phyloP scores from a whole-genome alignment of 2,797 vertebrate genomes.

The Pelodytes ibericus region DNA sequence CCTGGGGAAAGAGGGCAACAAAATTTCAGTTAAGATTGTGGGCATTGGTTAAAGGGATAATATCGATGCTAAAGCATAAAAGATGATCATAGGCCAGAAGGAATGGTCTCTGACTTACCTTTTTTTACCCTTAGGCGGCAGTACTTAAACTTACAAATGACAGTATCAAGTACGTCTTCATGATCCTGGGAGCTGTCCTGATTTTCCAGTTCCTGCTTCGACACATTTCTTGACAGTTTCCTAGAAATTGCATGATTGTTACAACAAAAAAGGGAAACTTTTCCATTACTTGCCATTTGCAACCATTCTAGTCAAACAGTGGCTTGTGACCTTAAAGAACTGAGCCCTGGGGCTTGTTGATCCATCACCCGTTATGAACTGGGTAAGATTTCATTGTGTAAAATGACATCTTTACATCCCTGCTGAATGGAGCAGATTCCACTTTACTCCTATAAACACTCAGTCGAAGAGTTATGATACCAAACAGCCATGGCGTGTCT shows the following conservation, averaged over 20 bases:
- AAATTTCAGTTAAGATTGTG: too few species aligned
- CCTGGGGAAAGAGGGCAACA: too few species aligned
- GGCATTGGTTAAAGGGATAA: too few species aligned
- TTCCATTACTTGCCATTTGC: background rate
- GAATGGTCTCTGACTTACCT: background rate
- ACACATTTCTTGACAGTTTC: slow-evolving; percentile 6
- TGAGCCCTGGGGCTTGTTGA: background rate
- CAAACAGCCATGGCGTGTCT: too few species aligned
- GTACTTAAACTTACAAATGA: slow-evolving; percentile 36
- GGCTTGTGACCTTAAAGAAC: background rate
- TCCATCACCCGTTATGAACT: background rate
- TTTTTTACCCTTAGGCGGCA: slow-evolving; percentile 13
- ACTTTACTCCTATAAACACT: background rate
- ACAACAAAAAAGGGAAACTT: background rate
- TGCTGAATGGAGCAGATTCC: background rate
- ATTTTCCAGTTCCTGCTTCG: slow-evolving; percentile 25
- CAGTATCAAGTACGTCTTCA: slow-evolving; percentile 21
- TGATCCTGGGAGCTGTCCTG: slow-evolving; percentile 29
- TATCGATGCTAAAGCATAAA: too few species aligned
- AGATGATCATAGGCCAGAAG: too few species aligned
- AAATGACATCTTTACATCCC: background rate
- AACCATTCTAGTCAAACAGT: background rate
- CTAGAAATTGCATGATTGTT: background rate
- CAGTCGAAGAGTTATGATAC: too few species aligned
- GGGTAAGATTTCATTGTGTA: background rate